A percentile compares a stretch with the other conserved stretches of the same genome.
These are phyloP conservation scores for Andrena bicolor DNA, from an alignment of 2,888 invertebrate genomes.

Conservation along the genomic window DNA sequence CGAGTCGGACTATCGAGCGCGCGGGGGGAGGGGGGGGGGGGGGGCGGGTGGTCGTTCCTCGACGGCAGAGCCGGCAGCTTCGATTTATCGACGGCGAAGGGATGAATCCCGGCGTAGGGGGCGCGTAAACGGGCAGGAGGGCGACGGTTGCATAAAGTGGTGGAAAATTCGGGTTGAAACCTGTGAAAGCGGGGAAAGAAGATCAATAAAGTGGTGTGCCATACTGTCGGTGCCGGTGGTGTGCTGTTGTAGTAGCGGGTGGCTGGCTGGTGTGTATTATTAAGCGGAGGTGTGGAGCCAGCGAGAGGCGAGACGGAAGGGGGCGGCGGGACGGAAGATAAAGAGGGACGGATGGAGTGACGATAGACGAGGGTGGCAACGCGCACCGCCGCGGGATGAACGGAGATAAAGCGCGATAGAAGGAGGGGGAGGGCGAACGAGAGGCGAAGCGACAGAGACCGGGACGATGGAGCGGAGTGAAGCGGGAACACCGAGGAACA, in stretches of 20 bases:
- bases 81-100: conserved; percentile 76
- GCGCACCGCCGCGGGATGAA: conserved; percentile 48
- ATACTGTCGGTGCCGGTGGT: conserved; percentile 75
- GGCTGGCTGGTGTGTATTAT: conserved; percentile 79
- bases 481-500: conserved; percentile 26
- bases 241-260: conserved; percentile 74
- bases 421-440: conserved; percentile 50
- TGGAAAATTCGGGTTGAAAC: conserved; percentile 82
- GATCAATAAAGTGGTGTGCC: conserved; percentile 82
- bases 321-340: conserved; percentile 24
- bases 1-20: no score
- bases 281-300: conserved; percentile 78
- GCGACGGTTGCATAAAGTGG: conserved; percentile 80
- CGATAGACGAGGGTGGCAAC: conserved; percentile 55
- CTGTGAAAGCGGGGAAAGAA: conserved; percentile 81
- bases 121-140: conserved; percentile 75
- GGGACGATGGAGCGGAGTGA: conserved; percentile 50
- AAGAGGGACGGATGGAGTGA: conserved; percentile 59
- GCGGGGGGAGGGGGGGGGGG: background rate
- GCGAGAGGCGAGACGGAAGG: conserved; percentile 44
- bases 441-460: conserved; percentile 54
- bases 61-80: conserved; percentile 54
- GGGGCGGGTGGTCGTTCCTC: background rate
- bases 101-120: conserved; percentile 70
- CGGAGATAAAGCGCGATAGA: conserved; percentile 41